Conservation (phyloP, 1,140 invertebrate genomes). For the Phthorimaea operculella region DNA sequence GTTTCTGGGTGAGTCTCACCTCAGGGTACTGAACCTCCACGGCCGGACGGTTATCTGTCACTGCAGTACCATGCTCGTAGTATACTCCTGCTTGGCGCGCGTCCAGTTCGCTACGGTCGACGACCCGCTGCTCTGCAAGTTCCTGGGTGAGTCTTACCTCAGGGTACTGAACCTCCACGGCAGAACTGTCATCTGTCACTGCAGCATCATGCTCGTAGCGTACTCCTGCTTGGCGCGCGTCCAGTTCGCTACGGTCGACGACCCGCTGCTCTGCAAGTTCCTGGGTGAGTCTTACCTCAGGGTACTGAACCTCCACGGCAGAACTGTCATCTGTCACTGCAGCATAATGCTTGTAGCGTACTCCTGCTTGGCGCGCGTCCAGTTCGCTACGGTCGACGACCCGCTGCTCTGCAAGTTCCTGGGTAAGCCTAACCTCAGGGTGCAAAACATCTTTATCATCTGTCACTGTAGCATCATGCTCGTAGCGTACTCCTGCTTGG, state of each 20-base stretch:
- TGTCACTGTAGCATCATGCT: constrained; percentile 74
- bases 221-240: constrained; percentile 70
- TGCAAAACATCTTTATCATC: constrained; percentile 78
- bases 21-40: constrained; percentile 78
- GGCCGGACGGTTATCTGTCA: constrained; percentile 78
- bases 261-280: constrained; percentile 32
- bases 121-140: constrained; percentile 30
- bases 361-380: constrained; percentile 68
- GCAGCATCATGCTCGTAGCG: constrained; percentile 71
- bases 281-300: constrained; percentile 49
- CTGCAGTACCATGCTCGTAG: constrained; percentile 71
- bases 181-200: constrained; percentile 76
- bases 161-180: constrained; percentile 82
- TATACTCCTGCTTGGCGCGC: constrained; percentile 70
- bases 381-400: constrained; percentile 36
- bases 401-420: constrained; percentile 33
- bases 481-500: constrained; percentile 70
- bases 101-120: constrained; percentile 49
- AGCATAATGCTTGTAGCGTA: constrained; percentile 72
- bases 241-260: constrained; percentile 39
- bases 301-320: constrained; percentile 80
- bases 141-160: constrained; percentile 42
- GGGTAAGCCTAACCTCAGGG: constrained; percentile 48
- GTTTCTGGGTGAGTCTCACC: constrained; percentile 37
- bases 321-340: constrained; percentile 76